A percentile compares a stretch with the other conserved stretches of the same genome.
These are phyloP conservation scores for Pheosia gnoma DNA, from an alignment of 2,888 invertebrate genomes.

Conservation along the genomic window DNA sequence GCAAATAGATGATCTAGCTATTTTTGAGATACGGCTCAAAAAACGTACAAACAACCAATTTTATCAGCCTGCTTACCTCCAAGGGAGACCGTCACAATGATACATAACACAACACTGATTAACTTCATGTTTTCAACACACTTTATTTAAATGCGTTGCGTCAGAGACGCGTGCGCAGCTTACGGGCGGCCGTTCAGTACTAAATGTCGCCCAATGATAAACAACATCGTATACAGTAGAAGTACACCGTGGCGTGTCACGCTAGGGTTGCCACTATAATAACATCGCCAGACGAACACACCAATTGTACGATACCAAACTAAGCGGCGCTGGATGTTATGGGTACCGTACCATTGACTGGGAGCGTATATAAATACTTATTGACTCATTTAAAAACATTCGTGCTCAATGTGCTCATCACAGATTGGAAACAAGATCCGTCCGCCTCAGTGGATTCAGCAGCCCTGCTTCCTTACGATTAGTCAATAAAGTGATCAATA, in stretches of 20 bases:
- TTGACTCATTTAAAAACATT: too few species aligned
- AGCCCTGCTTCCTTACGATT: too few species aligned
- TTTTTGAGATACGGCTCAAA: background rate
- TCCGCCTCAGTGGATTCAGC: too few species aligned
- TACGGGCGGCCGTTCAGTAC: background rate
- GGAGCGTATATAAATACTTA: too few species aligned
- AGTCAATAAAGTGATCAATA: too few species aligned
- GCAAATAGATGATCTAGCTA: background rate
- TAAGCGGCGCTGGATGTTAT: too few species aligned
- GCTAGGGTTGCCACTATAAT: background rate
- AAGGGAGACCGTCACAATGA: background rate
- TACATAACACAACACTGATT: background rate
- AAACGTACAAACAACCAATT: background rate
- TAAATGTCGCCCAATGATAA: background rate
- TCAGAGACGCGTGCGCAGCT: slow-evolving; percentile 1
- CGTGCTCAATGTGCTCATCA: too few species aligned
- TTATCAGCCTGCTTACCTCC: background rate
- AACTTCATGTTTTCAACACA: slow-evolving; percentile 1
- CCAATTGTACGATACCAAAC: too few species aligned
- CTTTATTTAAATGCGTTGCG: background rate
- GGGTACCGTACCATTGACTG: too few species aligned
- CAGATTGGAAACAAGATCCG: too few species aligned
- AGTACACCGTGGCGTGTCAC: background rate
- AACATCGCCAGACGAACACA: too few species aligned
- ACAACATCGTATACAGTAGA: background rate